Conservation (phyloP, 35 echinoderm and acorn worm genomes). For the Lytechinus pictus region DNA sequence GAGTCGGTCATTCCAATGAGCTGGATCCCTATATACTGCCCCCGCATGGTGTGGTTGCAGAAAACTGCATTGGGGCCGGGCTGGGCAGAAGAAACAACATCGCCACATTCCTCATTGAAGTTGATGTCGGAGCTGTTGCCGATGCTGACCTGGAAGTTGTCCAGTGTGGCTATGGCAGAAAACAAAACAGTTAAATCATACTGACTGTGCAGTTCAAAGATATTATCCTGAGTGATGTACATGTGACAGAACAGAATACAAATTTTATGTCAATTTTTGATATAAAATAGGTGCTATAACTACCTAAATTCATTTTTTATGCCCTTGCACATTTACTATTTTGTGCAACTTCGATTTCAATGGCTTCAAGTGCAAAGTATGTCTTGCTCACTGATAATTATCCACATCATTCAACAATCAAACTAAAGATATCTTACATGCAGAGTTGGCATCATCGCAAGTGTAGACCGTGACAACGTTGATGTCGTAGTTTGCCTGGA, state of each 20-base stretch:
- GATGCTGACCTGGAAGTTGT: slow-evolving; percentile 69
- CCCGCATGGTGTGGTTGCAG: slow-evolving; percentile 58
- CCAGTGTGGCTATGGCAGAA: slow-evolving; percentile 42
- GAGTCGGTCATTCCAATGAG: slow-evolving; percentile 35
- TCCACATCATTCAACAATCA: too few relatives aligned
- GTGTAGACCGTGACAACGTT: slow-evolving; percentile 73
- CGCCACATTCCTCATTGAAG: slow-evolving; percentile 69
- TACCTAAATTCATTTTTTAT: too few relatives aligned
- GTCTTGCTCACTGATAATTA: too few relatives aligned
- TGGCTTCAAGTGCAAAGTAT: too few relatives aligned
- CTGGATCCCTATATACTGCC: slow-evolving; percentile 81
- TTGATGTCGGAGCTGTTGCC: slow-evolving; percentile 66
- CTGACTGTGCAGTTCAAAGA: neutral
- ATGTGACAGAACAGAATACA: too few relatives aligned
- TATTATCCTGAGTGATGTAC: too few relatives aligned
- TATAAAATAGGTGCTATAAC: too few relatives aligned
- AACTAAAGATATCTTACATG: neutral
- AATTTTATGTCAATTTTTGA: too few relatives aligned
- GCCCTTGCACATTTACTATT: too few relatives aligned
- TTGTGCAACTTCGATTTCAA: too few relatives aligned
- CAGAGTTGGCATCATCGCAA: slow-evolving; percentile 45
- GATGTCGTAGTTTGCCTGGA: slow-evolving; percentile 64
- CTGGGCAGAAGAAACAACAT: slow-evolving; percentile 31
- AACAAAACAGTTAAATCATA: neutral
- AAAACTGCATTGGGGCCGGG: slow-evolving; percentile 45